Conservation (phyloP, 2,797 vertebrate genomes). For the Triplophysa yarkandensis region DNA sequence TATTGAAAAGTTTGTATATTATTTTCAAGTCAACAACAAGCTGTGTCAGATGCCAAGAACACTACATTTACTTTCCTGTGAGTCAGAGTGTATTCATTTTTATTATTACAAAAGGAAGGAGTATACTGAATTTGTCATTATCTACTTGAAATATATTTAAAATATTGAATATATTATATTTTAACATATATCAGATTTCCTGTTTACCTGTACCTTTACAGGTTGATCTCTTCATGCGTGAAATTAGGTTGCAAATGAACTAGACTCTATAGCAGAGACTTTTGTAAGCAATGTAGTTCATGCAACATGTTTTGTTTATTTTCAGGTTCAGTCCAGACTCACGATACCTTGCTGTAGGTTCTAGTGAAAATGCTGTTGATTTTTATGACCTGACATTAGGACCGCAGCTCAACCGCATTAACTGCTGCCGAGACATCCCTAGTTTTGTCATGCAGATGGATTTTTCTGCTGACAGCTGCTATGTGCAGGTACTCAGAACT, state of each 20-base stretch:
- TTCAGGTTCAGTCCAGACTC: conserved; percentile 93
- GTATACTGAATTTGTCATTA: too few species aligned
- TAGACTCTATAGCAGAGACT: not conserved
- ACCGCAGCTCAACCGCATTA: conserved; percentile 90
- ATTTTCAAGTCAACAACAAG: not conserved
- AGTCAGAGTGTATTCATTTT: too few species aligned
- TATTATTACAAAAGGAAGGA: too few species aligned
- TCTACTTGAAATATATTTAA: too few species aligned
- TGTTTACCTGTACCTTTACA: too few species aligned
- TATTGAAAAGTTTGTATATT: not conserved
- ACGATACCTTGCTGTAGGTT: conserved; percentile 92
- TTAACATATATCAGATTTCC: too few species aligned
- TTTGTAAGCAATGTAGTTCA: not conserved
- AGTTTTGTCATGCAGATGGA: conserved; percentile 98
- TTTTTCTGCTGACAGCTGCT: conserved; percentile 88
- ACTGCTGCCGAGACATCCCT: conserved; percentile 94
- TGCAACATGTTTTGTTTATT: not conserved
- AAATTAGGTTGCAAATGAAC: not conserved
- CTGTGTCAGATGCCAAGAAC: too few species aligned
- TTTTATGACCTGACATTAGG: conserved; percentile 91
- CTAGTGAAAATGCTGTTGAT: conserved; percentile 92
- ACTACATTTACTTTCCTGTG: too few species aligned
- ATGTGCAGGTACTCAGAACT: conserved; percentile 75
- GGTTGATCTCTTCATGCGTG: too few species aligned
- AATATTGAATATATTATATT: too few species aligned